Evolutionary conservation across 1,140 invertebrate species (phyloP).

Genomic region (Tetramorium parvispinum): DNA sequence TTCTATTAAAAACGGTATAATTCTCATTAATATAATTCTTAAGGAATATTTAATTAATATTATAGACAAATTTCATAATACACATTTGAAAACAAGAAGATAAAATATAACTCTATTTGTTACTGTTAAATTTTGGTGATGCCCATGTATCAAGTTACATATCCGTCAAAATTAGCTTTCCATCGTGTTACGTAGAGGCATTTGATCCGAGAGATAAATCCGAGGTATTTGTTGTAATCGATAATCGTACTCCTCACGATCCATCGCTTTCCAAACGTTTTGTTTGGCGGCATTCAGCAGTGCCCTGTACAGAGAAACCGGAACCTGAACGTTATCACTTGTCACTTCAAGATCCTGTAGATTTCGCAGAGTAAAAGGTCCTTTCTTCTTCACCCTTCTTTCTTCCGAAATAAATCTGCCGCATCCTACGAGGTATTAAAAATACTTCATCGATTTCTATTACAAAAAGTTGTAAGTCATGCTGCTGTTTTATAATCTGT

Average conservation of each 20-base stretch:
- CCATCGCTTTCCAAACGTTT: slow-evolving; percentile 62
- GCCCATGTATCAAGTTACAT: slow-evolving; percentile 1
- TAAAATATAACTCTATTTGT: background rate
- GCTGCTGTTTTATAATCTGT: background rate
- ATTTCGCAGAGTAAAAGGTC: slow-evolving; percentile 21
- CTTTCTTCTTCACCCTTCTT: slow-evolving; percentile 65
- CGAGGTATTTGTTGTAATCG: slow-evolving; percentile 45
- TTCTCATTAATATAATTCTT: slow-evolving; percentile 7
- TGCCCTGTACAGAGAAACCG: slow-evolving; percentile 69
- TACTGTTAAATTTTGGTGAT: background rate
- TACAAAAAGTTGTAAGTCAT: background rate
- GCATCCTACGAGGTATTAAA: slow-evolving; percentile 70
- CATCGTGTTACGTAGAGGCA: slow-evolving; percentile 42
- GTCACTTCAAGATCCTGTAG: slow-evolving; percentile 18
- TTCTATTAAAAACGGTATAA: slow-evolving; percentile 3
- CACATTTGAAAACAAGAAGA: background rate
- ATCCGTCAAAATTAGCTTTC: slow-evolving; percentile 57
- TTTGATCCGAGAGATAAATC: slow-evolving; percentile 43
- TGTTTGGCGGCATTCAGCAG: slow-evolving; percentile 65
- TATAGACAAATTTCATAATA: slow-evolving; percentile 1
- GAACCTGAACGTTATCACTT: slow-evolving; percentile 65
- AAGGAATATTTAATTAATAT: slow-evolving; percentile 2
- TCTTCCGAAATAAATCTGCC: slow-evolving; percentile 64
- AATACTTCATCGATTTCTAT: background rate
- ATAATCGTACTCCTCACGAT: slow-evolving; percentile 52